Percentiles rank a stretch among this genome's conserved stretches.
Conservation (phyloP, 1,140 invertebrate genomes). For the Adelges cooleyi region DNA sequence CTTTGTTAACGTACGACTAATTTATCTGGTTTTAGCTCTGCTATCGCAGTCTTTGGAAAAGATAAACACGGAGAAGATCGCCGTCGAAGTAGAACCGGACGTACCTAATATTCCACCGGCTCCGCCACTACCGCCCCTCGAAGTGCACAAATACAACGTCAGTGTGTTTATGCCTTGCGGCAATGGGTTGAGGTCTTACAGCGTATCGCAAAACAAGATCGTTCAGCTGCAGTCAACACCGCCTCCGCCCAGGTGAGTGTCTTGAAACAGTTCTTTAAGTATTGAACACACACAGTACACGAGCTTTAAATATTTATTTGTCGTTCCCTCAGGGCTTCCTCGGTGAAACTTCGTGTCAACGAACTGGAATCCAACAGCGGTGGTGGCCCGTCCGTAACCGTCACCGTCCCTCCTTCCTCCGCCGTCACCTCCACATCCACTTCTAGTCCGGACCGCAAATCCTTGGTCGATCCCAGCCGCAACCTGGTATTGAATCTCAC, state of each 20-base stretch:
- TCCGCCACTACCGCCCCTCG: constrained; percentile 38
- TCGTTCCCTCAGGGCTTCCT: constrained; percentile 37
- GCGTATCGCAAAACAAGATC: constrained; percentile 78
- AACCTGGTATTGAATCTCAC: constrained; percentile 54
- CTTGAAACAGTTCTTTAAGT: not conserved
- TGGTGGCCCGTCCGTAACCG: constrained; percentile 32
- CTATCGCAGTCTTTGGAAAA: constrained; percentile 43
- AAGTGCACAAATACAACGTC: constrained; percentile 42
- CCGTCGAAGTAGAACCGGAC: constrained; percentile 7
- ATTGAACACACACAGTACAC: too few relatives aligned
- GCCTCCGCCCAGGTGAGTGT: not conserved
- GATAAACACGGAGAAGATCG: constrained; percentile 37
- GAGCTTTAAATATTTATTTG: too few relatives aligned
- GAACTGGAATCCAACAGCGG: constrained; percentile 50
- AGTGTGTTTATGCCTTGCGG: constrained; percentile 70
- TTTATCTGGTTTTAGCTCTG: constrained; percentile 36
- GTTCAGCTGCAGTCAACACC: constrained; percentile 47
- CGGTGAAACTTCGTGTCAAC: constrained; percentile 50
- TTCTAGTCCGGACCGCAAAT: constrained; percentile 17
- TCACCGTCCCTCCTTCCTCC: not conserved
- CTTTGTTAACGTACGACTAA: not conserved
- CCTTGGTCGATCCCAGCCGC: constrained; percentile 39
- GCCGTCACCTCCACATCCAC: not conserved
- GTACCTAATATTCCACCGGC: constrained; percentile 29
- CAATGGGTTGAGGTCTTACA: constrained; percentile 65